Evolutionary conservation across 1,140 invertebrate species (phyloP).

Genomic region (Zaprionus taronus): DNA sequence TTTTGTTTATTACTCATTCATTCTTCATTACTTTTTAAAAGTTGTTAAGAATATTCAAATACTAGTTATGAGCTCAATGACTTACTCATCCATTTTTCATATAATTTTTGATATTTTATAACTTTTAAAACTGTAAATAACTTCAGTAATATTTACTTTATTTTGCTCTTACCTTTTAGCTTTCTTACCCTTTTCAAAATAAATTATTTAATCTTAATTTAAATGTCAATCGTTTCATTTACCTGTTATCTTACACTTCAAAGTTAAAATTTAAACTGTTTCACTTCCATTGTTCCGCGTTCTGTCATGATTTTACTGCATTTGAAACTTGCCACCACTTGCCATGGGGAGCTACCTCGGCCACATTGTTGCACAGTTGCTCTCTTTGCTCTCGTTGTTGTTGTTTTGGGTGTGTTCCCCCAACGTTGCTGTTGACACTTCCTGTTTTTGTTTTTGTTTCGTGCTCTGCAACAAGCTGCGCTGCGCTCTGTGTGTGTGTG

Average conservation of each 20-base stretch:
- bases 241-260: not conserved
- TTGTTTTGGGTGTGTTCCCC: constrained; percentile 14
- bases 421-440: constrained; percentile 53
- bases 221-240: not conserved
- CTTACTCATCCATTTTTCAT: not conserved
- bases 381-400: constrained; percentile 13
- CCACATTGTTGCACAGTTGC: constrained; percentile 24
- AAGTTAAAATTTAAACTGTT: not conserved
- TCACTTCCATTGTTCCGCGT: not conserved
- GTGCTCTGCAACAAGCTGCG: constrained; percentile 3
- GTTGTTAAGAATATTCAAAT: not conserved
- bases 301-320: not conserved
- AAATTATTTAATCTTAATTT: too few species aligned
- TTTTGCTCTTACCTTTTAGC: too few species aligned
- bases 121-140: not conserved
- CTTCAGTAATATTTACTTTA: too few species aligned
- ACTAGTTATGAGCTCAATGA: not conserved
- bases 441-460: constrained; percentile 67
- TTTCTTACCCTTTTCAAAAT: too few species aligned
- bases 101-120: not conserved
- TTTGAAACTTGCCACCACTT: not conserved
- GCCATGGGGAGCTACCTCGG: constrained; percentile 1
- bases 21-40: not conserved
- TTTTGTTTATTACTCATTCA: not conserved
- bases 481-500: not conserved